Base-by-base conservation (phyloP, 1,140 invertebrate genomes). In the Anastrepha ludens region DNA sequence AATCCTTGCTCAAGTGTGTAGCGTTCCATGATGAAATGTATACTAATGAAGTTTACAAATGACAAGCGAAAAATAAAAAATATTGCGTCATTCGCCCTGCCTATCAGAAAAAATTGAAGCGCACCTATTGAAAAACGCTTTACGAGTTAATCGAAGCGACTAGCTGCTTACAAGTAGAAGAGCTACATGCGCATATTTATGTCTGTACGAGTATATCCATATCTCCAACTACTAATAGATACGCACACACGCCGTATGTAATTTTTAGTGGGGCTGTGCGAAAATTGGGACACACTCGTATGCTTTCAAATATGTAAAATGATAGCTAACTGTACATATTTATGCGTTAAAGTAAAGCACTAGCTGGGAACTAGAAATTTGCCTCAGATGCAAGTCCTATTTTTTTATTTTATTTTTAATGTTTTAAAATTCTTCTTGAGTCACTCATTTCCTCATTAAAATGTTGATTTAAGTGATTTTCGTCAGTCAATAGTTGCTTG, bases 141-240 rank as follows among this genome's bases (percentile, higher is more conserved):
- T n/a, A 67, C 65, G 11, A 29, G 65, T 67, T 67, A 67, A 67
- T 67, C 65, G 65, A 67, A 67, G 65, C 20, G 65, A 67, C 65
- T 67, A 67, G 29, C 20, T 67, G 65, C 9, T 67, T 67, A 20
- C 65, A 67, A 67, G 65, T 67, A 11, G 29, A 67, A 67, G 7
- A 67, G 29, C 29, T 67, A 13, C 20, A 67, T 67, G 7, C 39
- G 39, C 3, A 39, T 67, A 15, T 67, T 7, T 8, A 13, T 39
- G 39, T 67, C 13, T 64, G 60, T n/a, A 62, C n/a, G 15, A n/a
- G 20, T 64, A 64, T 64, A 6, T 64, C 62, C 39, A 11, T 67
- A 67, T 29, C 29, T 29, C 29, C 29, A 29, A 29, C 29, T 29
- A 29, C 29, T 29, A 29, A 29, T 29, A 29, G 29, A 29, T 29